These are phyloP conservation scores for Mamestra brassicae DNA, from an alignment of 2,888 invertebrate species.

Conservation along the genomic window DNA sequence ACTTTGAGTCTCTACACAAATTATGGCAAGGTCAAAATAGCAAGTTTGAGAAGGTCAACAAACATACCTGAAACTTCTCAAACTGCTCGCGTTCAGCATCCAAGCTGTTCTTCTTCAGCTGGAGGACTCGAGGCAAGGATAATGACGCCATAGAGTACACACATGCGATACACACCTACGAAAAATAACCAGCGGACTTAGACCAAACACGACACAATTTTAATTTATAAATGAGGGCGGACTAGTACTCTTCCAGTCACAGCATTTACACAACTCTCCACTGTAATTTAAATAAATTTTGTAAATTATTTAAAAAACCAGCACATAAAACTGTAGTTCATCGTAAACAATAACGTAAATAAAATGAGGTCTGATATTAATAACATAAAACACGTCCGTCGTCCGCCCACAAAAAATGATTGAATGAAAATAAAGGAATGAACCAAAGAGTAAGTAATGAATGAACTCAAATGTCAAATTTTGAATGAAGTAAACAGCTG, in stretches of 20 bases:
- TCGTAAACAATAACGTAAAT: constrained; percentile 64
- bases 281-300: constrained; percentile 1
- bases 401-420: constrained; percentile 54
- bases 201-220: constrained; percentile 58
- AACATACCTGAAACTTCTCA: constrained; percentile 94
- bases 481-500: not conserved
- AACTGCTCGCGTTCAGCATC: constrained; percentile 95
- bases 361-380: constrained; percentile 43
- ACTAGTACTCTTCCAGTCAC: constrained; percentile 34
- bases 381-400: constrained; percentile 60
- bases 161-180: constrained; percentile 78
- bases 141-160: constrained; percentile 93
- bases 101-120: constrained; percentile 94
- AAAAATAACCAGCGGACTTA: constrained; percentile 64
- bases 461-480: constrained; percentile 6
- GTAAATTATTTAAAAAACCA: constrained; percentile 4
- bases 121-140: constrained; percentile 93
- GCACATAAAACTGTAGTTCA: constrained; percentile 49
- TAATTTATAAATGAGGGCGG: constrained; percentile 52
- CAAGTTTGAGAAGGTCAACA: constrained; percentile 47
- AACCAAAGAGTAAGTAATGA: no score
- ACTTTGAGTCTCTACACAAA: constrained; percentile 1
- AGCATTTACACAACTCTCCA: constrained; percentile 33
- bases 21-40: constrained; percentile 48
- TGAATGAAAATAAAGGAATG: constrained; percentile 40